These are phyloP conservation scores for Agrochola litura DNA, from an alignment of 2,888 invertebrate genomes.

Conservation along the genomic window DNA sequence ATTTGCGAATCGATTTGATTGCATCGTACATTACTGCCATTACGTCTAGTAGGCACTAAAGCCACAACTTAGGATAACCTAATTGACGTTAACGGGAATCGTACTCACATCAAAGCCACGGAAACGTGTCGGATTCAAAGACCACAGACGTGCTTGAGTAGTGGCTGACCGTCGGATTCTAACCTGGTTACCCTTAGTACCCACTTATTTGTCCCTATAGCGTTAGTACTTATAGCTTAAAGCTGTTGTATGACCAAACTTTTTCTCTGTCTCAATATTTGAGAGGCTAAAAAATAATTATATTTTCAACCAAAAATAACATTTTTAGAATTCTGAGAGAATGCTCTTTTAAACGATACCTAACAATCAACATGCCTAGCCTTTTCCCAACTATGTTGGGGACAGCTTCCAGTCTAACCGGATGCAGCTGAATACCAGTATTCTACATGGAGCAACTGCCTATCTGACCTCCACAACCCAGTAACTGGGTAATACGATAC, in stretches of 20 bases:
- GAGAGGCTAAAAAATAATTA: neutral
- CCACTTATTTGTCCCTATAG: neutral
- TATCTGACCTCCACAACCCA: too few species aligned
- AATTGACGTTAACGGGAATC: constrained; percentile 16
- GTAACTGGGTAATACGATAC: too few species aligned
- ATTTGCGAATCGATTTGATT: neutral
- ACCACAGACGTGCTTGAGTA: constrained; percentile 31
- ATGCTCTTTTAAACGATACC: neutral
- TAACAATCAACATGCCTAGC: too few species aligned
- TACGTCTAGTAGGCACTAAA: neutral
- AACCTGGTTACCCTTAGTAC: neutral
- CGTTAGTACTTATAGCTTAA: neutral
- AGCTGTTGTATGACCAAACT: neutral
- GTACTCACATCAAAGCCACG: constrained; percentile 48
- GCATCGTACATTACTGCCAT: neutral
- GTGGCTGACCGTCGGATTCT: constrained; percentile 12
- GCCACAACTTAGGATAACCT: neutral
- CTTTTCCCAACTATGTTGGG: too few species aligned
- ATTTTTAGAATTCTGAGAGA: neutral
- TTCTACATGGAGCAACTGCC: too few species aligned
- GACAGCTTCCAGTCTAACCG: too few species aligned
- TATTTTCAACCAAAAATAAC: neutral
- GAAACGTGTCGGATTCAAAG: constrained; percentile 21
- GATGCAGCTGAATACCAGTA: too few species aligned
- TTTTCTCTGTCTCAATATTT: neutral